These are phyloP conservation scores for Chrysomallon squamiferum DNA, from an alignment of 1,140 invertebrate species.

Conservation along the genomic window DNA sequence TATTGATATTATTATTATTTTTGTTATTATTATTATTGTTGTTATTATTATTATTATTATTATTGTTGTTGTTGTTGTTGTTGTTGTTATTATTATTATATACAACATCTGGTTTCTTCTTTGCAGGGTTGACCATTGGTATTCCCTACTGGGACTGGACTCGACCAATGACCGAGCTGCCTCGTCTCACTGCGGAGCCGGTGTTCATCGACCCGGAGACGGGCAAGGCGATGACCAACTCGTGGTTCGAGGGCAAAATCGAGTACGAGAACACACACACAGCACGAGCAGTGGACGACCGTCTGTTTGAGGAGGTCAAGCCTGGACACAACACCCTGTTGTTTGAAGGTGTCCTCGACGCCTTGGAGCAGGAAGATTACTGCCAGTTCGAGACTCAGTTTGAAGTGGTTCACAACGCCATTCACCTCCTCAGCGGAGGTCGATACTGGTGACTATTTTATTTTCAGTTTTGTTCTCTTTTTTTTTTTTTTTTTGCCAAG, in stretches of 20 bases:
- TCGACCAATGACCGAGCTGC: conserved; percentile 14
- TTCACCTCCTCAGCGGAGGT: conserved; percentile 23
- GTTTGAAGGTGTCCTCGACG: conserved; percentile 16
- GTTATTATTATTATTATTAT: too few species aligned
- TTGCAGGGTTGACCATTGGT: too few species aligned
- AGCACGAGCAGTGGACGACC: neutral
- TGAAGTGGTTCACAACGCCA: conserved; percentile 22
- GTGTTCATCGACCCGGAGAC: neutral
- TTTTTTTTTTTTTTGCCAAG: too few species aligned
- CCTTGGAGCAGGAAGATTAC: conserved; percentile 31
- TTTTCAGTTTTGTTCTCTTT: too few species aligned
- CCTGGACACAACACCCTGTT: conserved; percentile 16
- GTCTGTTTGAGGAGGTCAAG: conserved; percentile 13
- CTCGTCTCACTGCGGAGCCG: neutral
- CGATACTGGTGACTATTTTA: too few species aligned
- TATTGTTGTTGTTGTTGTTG: too few species aligned
- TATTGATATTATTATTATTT: too few species aligned
- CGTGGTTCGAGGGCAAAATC: neutral
- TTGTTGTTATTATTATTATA: too few species aligned
- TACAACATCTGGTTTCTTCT: too few species aligned
- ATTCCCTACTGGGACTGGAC: conserved; percentile 38
- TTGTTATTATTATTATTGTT: too few species aligned
- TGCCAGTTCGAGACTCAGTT: conserved; percentile 29
- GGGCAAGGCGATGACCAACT: neutral
- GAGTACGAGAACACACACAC: conserved; percentile 2